Base-by-base conservation (phyloP, 1,140 invertebrate species). In the Metaphire vulgaris region DNA sequence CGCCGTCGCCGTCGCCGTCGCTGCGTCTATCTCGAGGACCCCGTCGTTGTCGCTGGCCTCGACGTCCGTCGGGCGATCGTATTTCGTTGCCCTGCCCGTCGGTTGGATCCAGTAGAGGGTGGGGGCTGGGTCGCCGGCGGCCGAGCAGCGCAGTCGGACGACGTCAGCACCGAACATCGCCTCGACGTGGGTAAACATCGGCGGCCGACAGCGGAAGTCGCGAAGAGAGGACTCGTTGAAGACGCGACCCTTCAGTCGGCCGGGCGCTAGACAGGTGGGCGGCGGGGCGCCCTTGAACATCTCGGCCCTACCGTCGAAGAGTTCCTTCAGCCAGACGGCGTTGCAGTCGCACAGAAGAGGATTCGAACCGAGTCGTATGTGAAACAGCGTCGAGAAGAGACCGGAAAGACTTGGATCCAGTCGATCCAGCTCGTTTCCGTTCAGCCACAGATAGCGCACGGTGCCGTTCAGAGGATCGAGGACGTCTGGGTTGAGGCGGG, bases 311-410 rank as follows among this genome's bases (percentile, higher is more conserved):
- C 72, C 77, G 14, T 76, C 77, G 78, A 79, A 86, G 74, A 83
- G 85, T n/a, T 81, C 77, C 67, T 82, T 82, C 41, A 86, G 76
- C 85, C 85, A 86, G 29, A 77, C 72, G 14, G 82, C 77, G 72
- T 85, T 82, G 78, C 85, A 86, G 79, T 86, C 85, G 76, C 85
- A 86, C 69, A 85, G 83, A 16, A 86, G 80, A 6, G 83, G 82
- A 79, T 86, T 86, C 16, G 81, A 74, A 15, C 82, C 83, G 30
- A 86, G 79, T 33, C 83, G 79, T 12, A 14, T 15, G 26, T 65
- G 56, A 26, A 15, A 26, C 56, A 65, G 56, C 14, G 14, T 65
- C 56, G 77, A 80, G 75, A 86, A 85, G 1, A 84, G 71, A 65
- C 81, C 80, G 6, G 81, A 69, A 81, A 84, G 83, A n/a, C 82